Evolutionary conservation across 1,140 invertebrate genomes (phyloP).

Genomic region (Macrobrachium nipponense): DNA sequence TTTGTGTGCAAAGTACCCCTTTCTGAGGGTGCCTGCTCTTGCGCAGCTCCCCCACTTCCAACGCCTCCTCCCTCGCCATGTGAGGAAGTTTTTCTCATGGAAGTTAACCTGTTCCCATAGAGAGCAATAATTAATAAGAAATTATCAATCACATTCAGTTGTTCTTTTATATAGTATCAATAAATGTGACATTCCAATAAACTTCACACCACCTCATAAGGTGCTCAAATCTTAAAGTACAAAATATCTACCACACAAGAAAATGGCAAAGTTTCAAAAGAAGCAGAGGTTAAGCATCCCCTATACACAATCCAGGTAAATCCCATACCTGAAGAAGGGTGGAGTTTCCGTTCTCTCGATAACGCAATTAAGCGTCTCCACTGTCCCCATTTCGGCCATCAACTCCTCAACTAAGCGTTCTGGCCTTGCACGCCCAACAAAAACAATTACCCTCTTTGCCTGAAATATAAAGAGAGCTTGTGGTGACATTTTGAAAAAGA

Average conservation of each 20-base stretch:
- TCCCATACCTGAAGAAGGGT: constrained; percentile 92
- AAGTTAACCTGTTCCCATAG: constrained; percentile 54
- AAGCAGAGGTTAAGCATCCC: neutral
- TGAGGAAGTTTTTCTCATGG: constrained; percentile 86
- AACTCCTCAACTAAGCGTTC: constrained; percentile 95
- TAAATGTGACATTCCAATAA: no score
- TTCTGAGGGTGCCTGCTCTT: constrained; percentile 70
- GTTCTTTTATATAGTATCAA: neutral
- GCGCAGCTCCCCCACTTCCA: constrained; percentile 67
- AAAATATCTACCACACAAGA: no score
- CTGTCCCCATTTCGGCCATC: constrained; percentile 95
- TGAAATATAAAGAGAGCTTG: constrained; percentile 67
- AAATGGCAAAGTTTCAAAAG: neutral
- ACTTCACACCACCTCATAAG: no score
- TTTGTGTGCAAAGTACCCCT: constrained; percentile 97
- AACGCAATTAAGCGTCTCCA: constrained; percentile 93
- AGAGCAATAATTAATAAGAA: neutral
- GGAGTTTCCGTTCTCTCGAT: constrained; percentile 97
- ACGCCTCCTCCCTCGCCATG: constrained; percentile 70
- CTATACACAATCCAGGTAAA: constrained; percentile 64
- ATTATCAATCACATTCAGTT: neutral
- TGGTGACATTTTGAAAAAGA: neutral
- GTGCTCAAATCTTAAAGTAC: no score
- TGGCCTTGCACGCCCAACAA: constrained; percentile 88
- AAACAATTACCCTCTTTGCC: constrained; percentile 95